Percentiles rank a stretch among this genome's conserved stretches.
Evolutionary conservation across 2,888 invertebrate genomes (phyloP).

Genomic region (Agriotes lineatus): DNA sequence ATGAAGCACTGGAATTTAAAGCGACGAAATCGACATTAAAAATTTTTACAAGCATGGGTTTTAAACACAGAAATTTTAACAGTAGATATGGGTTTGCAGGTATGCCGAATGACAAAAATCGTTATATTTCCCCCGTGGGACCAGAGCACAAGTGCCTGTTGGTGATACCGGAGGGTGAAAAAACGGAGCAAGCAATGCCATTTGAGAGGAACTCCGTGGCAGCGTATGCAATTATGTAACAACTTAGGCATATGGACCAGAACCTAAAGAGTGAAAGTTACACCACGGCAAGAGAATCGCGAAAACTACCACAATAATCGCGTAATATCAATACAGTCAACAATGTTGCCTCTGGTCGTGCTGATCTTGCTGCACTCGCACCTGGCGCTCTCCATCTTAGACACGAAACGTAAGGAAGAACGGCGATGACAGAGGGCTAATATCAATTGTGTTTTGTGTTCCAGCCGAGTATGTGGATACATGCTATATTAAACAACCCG

Average conservation of each 20-base stretch:
- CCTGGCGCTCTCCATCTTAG: conserved; percentile 51
- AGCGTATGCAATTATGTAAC: conserved; percentile 25
- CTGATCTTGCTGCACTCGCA: conserved; percentile 49
- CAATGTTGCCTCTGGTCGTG: conserved; percentile 54
- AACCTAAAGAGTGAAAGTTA: conserved; percentile 57
- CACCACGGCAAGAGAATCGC: too few species aligned
- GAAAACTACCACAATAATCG: conserved; percentile 40
- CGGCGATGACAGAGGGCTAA: not conserved
- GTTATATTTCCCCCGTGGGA: too few species aligned
- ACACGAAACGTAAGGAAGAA: conserved; percentile 56
- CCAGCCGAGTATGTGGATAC: conserved; percentile 78
- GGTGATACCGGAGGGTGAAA: not conserved
- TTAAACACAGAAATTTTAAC: too few species aligned
- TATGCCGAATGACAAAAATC: too few species aligned
- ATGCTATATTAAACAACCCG: conserved; percentile 73
- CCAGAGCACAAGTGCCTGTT: too few species aligned
- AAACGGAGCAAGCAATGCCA: conserved; percentile 23
- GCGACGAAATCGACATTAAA: too few species aligned
- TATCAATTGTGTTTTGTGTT: conserved; percentile 48
- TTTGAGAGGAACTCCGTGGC: conserved; percentile 17
- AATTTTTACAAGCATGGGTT: too few species aligned
- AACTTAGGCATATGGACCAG: conserved; percentile 46
- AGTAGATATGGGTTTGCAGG: too few species aligned
- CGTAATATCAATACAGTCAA: conserved; percentile 46
- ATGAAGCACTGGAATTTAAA: too few species aligned